Percentiles rank a stretch among this genome's conserved stretches.
These are phyloP conservation scores for Microctonus hyperodae DNA, from an alignment of 2,888 invertebrate species.

Conservation along the genomic window DNA sequence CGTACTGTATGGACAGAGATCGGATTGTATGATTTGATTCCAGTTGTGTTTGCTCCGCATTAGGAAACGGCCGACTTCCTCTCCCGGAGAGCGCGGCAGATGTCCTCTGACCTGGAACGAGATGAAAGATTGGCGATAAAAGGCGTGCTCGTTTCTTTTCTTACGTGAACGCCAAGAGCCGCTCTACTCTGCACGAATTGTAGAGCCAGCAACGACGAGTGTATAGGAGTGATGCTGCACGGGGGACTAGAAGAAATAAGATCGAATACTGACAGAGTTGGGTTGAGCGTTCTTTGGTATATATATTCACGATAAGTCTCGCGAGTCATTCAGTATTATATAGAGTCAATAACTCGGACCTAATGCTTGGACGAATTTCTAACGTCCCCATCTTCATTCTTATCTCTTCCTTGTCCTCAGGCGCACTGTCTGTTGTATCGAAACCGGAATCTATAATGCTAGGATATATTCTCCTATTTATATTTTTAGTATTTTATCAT, in stretches of 20 bases:
- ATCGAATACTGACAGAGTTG: neutral
- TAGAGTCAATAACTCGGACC: neutral
- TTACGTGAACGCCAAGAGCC: slow-evolving; percentile 14
- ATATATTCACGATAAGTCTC: slow-evolving; percentile 1
- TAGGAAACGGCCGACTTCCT: slow-evolving; percentile 49
- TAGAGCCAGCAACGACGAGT: slow-evolving; percentile 13
- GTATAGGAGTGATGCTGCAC: neutral
- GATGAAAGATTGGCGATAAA: slow-evolving; percentile 48
- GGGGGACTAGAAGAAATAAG: neutral
- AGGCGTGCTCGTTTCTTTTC: slow-evolving; percentile 31
- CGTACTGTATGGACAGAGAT: slow-evolving; percentile 37
- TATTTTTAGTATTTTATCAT: slow-evolving; percentile 19
- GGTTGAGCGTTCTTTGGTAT: neutral
- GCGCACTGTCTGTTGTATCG: slow-evolving; percentile 23
- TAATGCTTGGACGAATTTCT: slow-evolving; percentile 23
- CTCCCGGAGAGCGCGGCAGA: slow-evolving; percentile 37
- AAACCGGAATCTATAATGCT: slow-evolving; percentile 32
- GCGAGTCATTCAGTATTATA: slow-evolving; percentile 11
- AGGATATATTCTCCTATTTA: slow-evolving; percentile 18
- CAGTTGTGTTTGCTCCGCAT: slow-evolving; percentile 50
- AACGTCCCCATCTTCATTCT: slow-evolving; percentile 21
- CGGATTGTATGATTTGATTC: slow-evolving; percentile 47
- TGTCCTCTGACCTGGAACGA: slow-evolving; percentile 50
- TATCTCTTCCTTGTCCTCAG: slow-evolving; percentile 21
- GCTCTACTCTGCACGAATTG: slow-evolving; percentile 26